Conservation (phyloP, 2,113 vertebrate genomes). For the Pyxicephalus adspersus region DNA sequence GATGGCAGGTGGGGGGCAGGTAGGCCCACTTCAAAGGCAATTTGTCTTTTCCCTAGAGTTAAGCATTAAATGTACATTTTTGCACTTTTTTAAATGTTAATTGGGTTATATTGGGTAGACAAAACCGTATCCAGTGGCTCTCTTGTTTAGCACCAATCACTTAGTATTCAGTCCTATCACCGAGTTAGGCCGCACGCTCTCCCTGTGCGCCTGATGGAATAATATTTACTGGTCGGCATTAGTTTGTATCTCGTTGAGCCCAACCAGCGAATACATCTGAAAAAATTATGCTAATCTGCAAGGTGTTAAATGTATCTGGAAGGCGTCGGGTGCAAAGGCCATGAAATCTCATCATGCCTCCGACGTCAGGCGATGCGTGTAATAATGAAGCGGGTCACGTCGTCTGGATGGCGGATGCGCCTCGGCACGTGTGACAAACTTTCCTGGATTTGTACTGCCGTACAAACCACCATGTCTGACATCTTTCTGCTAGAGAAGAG, state of each 20-base stretch:
- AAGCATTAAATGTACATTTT: no score
- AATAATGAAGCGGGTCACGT: slow-evolving; percentile 22
- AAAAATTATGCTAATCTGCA: slow-evolving; percentile 37
- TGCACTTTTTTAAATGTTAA: no score
- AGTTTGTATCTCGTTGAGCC: neutral
- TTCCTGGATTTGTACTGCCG: neutral
- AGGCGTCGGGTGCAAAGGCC: slow-evolving; percentile 33
- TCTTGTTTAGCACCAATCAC: no score
- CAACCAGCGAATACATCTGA: slow-evolving; percentile 23
- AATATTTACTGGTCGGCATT: neutral
- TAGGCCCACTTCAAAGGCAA: no score
- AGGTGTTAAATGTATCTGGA: slow-evolving; percentile 36
- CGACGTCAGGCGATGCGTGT: slow-evolving; percentile 10
- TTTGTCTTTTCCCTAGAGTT: no score
- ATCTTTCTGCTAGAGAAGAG: slow-evolving; percentile 4
- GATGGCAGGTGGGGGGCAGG: no score
- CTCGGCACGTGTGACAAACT: neutral
- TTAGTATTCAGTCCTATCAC: slow-evolving; percentile 10
- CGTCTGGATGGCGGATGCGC: neutral
- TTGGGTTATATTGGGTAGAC: no score
- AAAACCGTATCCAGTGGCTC: no score
- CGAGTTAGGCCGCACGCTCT: neutral
- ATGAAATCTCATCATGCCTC: slow-evolving; percentile 35
- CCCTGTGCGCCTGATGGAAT: slow-evolving; percentile 5
- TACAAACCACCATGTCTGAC: slow-evolving; percentile 4